These are phyloP conservation scores for Triops longicaudatus DNA, from an alignment of 1,140 invertebrate species.

Conservation along the genomic window DNA sequence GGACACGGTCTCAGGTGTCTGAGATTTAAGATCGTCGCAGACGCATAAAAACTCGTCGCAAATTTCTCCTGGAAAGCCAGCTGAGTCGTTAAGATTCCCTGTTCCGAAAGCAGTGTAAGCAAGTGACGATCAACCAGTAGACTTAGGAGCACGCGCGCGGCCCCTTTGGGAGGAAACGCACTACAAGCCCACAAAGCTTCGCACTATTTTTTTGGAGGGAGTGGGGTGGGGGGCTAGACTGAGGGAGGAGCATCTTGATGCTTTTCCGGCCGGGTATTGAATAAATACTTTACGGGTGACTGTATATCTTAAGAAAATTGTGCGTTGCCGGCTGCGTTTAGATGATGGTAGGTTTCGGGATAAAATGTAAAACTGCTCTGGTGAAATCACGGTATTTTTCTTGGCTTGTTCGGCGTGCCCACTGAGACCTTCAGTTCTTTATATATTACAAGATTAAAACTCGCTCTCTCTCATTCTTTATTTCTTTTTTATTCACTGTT, in stretches of 20 bases:
- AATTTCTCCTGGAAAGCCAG: no score
- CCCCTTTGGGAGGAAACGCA: not conserved
- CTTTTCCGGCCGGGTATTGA: no score
- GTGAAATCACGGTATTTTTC: conserved; percentile 11
- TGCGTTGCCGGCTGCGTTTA: not conserved
- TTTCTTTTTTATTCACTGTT: not conserved
- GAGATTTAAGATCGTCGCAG: no score
- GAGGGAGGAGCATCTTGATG: no score
- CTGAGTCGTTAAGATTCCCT: no score
- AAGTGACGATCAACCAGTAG: no score
- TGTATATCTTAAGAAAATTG: not conserved
- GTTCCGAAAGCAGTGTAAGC: no score
- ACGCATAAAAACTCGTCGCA: no score
- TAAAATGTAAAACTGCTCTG: not conserved
- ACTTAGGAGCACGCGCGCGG: not conserved
- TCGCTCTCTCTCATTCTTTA: not conserved
- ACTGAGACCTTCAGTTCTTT: not conserved
- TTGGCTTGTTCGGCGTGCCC: not conserved
- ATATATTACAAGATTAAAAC: not conserved
- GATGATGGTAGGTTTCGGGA: not conserved
- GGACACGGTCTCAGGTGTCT: no score
- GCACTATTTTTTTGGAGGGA: no score
- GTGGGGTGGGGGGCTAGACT: no score
- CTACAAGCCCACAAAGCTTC: no score
- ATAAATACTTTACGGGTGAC: not conserved